Base-by-base conservation (phyloP, 2,797 vertebrate genomes). In the Sebastiscus albofasciatus region DNA sequence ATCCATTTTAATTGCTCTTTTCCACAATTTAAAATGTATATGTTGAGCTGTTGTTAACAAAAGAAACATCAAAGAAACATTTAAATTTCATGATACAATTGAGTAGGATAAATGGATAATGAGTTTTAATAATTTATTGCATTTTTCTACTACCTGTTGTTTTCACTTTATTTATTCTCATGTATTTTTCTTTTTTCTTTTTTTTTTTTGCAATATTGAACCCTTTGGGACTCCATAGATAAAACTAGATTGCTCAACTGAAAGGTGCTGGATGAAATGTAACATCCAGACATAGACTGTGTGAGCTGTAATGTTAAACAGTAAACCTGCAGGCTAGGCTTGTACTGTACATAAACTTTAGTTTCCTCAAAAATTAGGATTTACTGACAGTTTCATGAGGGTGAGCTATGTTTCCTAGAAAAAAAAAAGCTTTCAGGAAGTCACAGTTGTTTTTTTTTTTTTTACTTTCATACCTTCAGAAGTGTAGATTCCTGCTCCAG, bases 401-500 rank as follows among this genome's bases (percentile, higher is more conserved):
- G 49, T 54, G 75, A 72, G 24, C 36, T 4, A 34, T 71, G 33
- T 71, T 65, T 74, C 65, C 54, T n/a, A 10, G 22, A 4, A 18
- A 46, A 46, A 33, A 33, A 46, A 46, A 49, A 67, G 2, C 46
- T 54, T 64, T 61, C 60, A 76, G 66, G 34, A 74, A 60, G 62
- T 75, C 61, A 3, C 67, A 49, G 29, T 29, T 60, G 20, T 42
- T 26, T 6, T 3, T 14, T 71, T 42, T 20, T 58, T 64, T 42
- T 80, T 67, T 79, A 82, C 81, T 70, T 80, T 59, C 39, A 81
- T 58, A 69, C 67, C 70, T 81, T 66, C 2, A 9, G 29, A 79
- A 69, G 75, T 80, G 75, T 68, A 75, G 75, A 85, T 86, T 90
- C 67, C 81, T 67, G 76, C 67, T 78, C n/a, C 78, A 42, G 69